Base-by-base conservation (phyloP, 2,888 invertebrate genomes). In the Corythucha ciliata region DNA sequence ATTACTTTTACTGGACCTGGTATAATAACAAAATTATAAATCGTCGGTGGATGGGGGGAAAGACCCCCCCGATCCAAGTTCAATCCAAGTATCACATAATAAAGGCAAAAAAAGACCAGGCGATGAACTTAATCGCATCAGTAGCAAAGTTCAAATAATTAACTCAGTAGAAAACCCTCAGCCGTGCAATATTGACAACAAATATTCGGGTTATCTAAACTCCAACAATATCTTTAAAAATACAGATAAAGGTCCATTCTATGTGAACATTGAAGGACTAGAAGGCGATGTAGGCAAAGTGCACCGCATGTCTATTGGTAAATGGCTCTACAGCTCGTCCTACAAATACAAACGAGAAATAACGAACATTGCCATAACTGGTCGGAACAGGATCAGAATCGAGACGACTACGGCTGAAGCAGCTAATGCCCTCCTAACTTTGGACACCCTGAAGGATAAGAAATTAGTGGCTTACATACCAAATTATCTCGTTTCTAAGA, bases 211-310 rank as follows among this genome's bases (percentile, higher is more conserved):
- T n/a, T n/a, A n/a, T n/a, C n/a, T n/a, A n/a, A n/a, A n/a, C n/a
- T n/a, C n/a, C n/a, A 41, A 41, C 8, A 41, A 41, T 14, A 24
- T 14, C 20, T 24, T 41, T 16, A 41, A 26, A 25, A 6, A 14
- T 26, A 41, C 41, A 26, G 41, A 41, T 41, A 25, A 41, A 24
- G 41, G 41, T 16, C 41, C 41, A 4, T 41, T 41, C n/a, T 41
- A 26, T 8, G 26, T 41, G 2, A 26, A 14, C 16, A 18, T 41
- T 14, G 41, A 41, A 41, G 25, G 41, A 24, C 24, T 26, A 41
- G 41, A 41, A 2, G 41, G 16, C 10, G 16, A 41, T 5, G 26
- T 41, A 18, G 41, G 25, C 16, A 41, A 41, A 41, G 16, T 16
- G 8, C 41, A 41, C 25, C 41, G 25, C 3, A 41, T 41, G 41